Base-by-base conservation (phyloP, 2,888 invertebrate species). In the Hypena proboscidalis region DNA sequence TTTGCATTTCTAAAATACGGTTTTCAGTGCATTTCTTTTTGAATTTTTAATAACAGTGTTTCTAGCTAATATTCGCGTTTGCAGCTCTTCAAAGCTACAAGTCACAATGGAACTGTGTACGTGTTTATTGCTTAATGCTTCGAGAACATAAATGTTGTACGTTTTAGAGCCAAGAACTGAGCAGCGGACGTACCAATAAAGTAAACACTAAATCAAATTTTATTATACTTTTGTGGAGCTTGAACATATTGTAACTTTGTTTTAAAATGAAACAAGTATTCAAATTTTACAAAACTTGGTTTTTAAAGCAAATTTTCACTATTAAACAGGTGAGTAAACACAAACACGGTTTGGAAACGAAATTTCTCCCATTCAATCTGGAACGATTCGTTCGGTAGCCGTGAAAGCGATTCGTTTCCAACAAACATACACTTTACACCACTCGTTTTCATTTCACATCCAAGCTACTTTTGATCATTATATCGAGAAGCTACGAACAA, bases 301-400 rank as follows among this genome's bases (percentile, higher is more conserved):
- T 8, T 1, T 15, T 6, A 7, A 22, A 22, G 21, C 22, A 23
- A 13, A 5, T 25, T 10, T 38, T 5, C 7, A 10, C 15, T 4
- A 15, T 14, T 8, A 14, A 42, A 31, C 30, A 46, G 23, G 21
- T 44, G 22, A 29, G 25, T 37, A 35, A 51, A 53, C 33, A 51
- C 26, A 37, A 51, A 53, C 33, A 51, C 26, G 35, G 40, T 46
- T 40, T 29, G 39, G 34, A 53, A 51, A 48, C 31, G 42, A 35
- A 40, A 47, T 47, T 43, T 47, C 34, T 49, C 46, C 39, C 52
- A 60, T 60, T 63, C 52, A 55, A 66, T 42, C 13, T 8, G 26
- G 47, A 47, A 31, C 32, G 36, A 32, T 59, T 38, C 30, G 34
- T 31, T 49, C 41, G 29, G 37, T 34, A 39, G 30, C 42, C 37